phyloP scores from a whole-genome alignment of 2,797 vertebrate species.

The Selene dorsalis region DNA sequence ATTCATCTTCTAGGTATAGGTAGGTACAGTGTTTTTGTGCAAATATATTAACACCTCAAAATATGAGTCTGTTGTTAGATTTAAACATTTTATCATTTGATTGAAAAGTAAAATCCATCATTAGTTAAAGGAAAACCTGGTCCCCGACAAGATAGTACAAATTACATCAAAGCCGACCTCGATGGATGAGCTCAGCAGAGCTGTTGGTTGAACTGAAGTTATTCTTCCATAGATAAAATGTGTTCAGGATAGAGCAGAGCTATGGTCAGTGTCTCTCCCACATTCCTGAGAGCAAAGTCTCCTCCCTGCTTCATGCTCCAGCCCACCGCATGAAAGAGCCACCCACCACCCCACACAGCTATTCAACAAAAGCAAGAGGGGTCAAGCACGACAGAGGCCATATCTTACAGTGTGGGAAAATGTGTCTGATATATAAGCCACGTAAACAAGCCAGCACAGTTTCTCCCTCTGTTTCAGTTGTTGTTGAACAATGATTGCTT shows the following conservation, averaged over 20 bases:
- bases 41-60: too few species aligned
- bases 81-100: background rate
- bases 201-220: slow-evolving; percentile 14
- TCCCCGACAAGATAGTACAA: background rate
- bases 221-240: slow-evolving; percentile 7
- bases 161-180: background rate
- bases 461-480: too few species aligned
- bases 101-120: background rate
- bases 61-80: background rate
- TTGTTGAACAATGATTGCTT: too few species aligned
- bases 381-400: slow-evolving; percentile 13
- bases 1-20: background rate
- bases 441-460: background rate
- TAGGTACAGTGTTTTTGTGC: background rate
- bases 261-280: slow-evolving; percentile 43
- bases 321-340: slow-evolving; percentile 66
- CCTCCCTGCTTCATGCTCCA: slow-evolving; percentile 67
- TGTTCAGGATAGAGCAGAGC: slow-evolving; percentile 14
- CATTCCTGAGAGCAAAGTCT: slow-evolving; percentile 70
- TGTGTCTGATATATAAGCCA: background rate
- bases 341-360: slow-evolving; percentile 58
- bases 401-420: slow-evolving; percentile 48
- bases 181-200: background rate
- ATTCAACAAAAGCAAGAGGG: slow-evolving; percentile 39
- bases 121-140: background rate